Conservation (phyloP, 2,797 vertebrate species). For the Diglossa cyanea region DNA sequence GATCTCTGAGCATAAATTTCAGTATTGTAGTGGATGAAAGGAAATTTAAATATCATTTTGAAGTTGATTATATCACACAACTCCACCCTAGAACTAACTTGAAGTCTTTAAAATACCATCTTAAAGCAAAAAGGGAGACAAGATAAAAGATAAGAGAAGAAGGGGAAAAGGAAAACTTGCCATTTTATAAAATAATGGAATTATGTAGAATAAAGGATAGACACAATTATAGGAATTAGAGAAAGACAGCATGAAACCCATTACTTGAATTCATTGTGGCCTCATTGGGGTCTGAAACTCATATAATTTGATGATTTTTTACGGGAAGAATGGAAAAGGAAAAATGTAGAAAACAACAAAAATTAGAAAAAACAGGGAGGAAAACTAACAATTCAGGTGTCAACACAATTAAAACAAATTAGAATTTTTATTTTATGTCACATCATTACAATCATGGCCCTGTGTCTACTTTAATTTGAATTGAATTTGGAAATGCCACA, state of each 20-base stretch:
- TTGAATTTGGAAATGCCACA: neutral
- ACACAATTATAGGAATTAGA: neutral
- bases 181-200: neutral
- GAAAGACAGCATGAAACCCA: neutral
- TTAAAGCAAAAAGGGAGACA: neutral
- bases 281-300: neutral
- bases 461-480: neutral
- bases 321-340: neutral
- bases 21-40: neutral
- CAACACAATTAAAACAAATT: neutral
- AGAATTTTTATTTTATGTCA: neutral
- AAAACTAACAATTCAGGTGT: neutral
- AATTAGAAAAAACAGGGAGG: neutral
- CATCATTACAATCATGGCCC: neutral
- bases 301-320: neutral
- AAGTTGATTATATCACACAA: constrained; percentile 42
- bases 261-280: neutral
- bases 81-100: constrained; percentile 31
- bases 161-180: neutral
- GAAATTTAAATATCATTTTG: constrained; percentile 20
- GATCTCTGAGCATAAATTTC: neutral
- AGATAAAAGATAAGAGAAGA: constrained; percentile 14
- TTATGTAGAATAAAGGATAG: neutral
- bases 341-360: neutral
- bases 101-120: neutral